Percentiles rank a stretch among this genome's conserved stretches.
Conservation (phyloP, 2,113 vertebrate genomes). For the Coptodon bakossiorum region DNA sequence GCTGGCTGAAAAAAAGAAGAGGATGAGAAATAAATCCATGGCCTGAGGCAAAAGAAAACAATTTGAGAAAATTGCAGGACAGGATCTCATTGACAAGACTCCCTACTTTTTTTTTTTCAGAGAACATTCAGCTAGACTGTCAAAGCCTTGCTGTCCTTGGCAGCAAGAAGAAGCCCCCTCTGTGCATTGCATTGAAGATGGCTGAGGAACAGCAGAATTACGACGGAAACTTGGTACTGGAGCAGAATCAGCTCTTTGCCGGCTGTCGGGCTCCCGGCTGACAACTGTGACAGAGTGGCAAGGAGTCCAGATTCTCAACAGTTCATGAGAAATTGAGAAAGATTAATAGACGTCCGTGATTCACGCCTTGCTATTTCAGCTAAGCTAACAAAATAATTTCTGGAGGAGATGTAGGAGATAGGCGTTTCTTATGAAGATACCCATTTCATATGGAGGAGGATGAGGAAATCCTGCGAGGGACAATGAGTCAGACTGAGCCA, state of each 20-base stretch:
- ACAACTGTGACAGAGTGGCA: conserved; percentile 8
- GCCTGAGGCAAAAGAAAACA: conserved; percentile 10
- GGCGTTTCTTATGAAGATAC: neutral
- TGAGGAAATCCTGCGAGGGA: conserved; percentile 24
- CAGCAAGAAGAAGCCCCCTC: conserved; percentile 19
- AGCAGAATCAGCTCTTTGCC: conserved; percentile 14
- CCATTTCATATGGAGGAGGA: conserved; percentile 15
- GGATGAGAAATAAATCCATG: neutral
- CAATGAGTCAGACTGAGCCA: conserved; percentile 32
- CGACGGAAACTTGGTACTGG: conserved; percentile 24
- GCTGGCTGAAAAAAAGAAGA: neutral
- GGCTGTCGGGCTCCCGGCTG: conserved; percentile 27
- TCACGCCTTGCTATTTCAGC: neutral
- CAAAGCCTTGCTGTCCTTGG: conserved; percentile 48
- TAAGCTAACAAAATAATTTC: neutral
- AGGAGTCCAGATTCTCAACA: conserved; percentile 14
- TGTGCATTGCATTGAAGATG: conserved; percentile 12
- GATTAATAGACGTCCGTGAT: neutral
- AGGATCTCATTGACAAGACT: neutral
- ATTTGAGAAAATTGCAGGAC: conserved; percentile 23
- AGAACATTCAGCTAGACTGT: conserved; percentile 30
- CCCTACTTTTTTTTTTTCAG: neutral
- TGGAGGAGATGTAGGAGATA: neutral
- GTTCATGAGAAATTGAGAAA: neutral
- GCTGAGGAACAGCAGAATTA: conserved; percentile 34